These are phyloP conservation scores for Oasisia sp. DNA, from an alignment of 2,888 invertebrate species.

Conservation along the genomic window DNA sequence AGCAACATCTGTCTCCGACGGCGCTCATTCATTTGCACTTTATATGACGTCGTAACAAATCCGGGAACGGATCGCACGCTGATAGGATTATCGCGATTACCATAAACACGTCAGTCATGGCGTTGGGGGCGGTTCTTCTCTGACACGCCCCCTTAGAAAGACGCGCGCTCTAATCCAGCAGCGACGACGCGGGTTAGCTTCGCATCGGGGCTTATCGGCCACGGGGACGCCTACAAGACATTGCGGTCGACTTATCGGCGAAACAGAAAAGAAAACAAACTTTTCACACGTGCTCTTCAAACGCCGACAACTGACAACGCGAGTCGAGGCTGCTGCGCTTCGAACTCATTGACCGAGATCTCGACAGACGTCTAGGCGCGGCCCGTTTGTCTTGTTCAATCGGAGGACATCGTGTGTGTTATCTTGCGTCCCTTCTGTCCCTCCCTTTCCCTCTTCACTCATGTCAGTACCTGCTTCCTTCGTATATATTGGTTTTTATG, in stretches of 20 bases:
- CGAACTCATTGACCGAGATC: not conserved
- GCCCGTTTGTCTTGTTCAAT: not conserved
- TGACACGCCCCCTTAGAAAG: not conserved
- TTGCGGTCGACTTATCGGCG: not conserved
- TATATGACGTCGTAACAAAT: slow-evolving; percentile 13
- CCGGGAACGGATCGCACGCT: not conserved
- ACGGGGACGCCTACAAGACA: not conserved
- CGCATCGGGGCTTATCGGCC: not conserved
- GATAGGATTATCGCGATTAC: not conserved
- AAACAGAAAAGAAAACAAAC: slow-evolving; percentile 8
- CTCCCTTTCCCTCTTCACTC: not conserved
- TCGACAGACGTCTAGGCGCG: not conserved
- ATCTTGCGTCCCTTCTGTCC: not conserved
- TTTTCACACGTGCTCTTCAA: not conserved
- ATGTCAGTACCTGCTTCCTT: not conserved
- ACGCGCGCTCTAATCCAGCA: not conserved
- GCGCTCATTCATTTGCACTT: not conserved
- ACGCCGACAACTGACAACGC: not conserved
- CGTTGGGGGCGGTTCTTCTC: not conserved
- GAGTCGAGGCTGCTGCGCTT: not conserved
- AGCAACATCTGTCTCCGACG: not conserved
- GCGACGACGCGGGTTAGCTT: not conserved
- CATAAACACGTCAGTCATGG: not conserved
- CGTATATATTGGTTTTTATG: not conserved
- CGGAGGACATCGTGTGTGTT: not conserved